Percentiles rank a stretch among this genome's conserved stretches.
phyloP scores from a whole-genome alignment of 2,113 vertebrate genomes.

The Mungos mungo region DNA sequence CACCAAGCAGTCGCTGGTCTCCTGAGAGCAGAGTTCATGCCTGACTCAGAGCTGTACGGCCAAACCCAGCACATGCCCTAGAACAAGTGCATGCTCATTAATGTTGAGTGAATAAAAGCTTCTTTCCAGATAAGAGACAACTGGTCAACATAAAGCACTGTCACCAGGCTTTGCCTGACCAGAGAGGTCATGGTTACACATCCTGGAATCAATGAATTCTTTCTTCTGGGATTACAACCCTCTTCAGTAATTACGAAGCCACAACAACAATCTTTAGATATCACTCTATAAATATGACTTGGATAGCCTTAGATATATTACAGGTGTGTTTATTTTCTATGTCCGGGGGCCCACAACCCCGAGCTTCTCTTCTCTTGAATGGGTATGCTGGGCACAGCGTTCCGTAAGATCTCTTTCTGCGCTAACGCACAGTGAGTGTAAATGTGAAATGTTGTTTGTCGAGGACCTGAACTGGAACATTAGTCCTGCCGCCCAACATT shows the following conservation, averaged over 20 bases:
- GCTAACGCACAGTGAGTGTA: rapidly evolving
- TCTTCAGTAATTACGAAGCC: not conserved
- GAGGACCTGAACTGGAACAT: not conserved
- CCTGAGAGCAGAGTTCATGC: not conserved
- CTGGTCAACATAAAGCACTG: not conserved
- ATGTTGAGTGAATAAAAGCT: rapidly evolving
- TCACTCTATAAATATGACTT: not conserved
- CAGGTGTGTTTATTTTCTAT: not conserved
- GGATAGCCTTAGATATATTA: too few species aligned
- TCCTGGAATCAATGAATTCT: not conserved
- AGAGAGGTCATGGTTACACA: rapidly evolving
- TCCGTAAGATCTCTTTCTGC: not conserved
- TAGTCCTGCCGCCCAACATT: not conserved
- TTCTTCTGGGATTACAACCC: not conserved
- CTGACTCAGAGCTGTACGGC: rapidly evolving
- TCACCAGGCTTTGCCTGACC: not conserved
- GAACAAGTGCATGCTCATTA: rapidly evolving
- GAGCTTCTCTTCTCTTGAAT: not conserved
- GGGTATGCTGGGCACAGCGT: rapidly evolving
- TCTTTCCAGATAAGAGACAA: not conserved
- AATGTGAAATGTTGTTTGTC: not conserved
- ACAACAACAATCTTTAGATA: not conserved
- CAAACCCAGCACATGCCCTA: rapidly evolving
- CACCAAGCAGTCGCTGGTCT: not conserved
- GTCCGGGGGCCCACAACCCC: not conserved